Evolutionary conservation across 2,888 invertebrate genomes (phyloP).

Genomic region (Euplexia lucipara): DNA sequence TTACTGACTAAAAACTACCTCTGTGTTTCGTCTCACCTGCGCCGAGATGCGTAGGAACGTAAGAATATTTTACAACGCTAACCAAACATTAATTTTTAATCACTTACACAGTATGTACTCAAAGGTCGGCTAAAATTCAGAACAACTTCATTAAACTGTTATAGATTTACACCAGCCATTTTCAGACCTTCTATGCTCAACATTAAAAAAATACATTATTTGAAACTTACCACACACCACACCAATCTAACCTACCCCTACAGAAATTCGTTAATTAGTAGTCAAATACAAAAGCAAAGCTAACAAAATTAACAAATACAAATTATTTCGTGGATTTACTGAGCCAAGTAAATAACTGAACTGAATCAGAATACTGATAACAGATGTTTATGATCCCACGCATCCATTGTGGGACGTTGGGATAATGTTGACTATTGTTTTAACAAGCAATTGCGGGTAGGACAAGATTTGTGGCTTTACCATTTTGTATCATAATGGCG

Average conservation of each 20-base stretch:
- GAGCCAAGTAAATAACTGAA: slow-evolving; percentile 41
- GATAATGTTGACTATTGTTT: slow-evolving; percentile 36
- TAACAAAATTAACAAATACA: slow-evolving; percentile 45
- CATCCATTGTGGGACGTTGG: slow-evolving; percentile 27
- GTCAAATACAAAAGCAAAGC: slow-evolving; percentile 44
- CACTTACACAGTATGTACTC: no score
- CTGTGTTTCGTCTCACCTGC: no score
- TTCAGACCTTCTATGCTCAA: not conserved
- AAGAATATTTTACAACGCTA: no score
- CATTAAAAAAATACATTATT: no score
- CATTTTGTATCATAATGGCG: slow-evolving; percentile 17
- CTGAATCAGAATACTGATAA: slow-evolving; percentile 37
- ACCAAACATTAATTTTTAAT: no score
- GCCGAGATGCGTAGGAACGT: no score
- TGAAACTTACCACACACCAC: no score
- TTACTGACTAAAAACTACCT: no score
- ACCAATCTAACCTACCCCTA: not conserved
- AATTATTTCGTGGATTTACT: slow-evolving; percentile 48
- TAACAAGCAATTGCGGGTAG: slow-evolving; percentile 23
- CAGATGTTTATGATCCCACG: slow-evolving; percentile 56
- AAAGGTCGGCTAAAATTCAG: not conserved
- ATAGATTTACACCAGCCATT: slow-evolving; percentile 3
- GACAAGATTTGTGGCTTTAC: slow-evolving; percentile 40
- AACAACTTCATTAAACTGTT: slow-evolving; percentile 1
- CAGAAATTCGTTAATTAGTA: slow-evolving; percentile 39